Evolutionary conservation across 2,888 invertebrate species (phyloP), one percentile per base, ranked within the genome.

Genomic region (Cotesia congregata): DNA sequence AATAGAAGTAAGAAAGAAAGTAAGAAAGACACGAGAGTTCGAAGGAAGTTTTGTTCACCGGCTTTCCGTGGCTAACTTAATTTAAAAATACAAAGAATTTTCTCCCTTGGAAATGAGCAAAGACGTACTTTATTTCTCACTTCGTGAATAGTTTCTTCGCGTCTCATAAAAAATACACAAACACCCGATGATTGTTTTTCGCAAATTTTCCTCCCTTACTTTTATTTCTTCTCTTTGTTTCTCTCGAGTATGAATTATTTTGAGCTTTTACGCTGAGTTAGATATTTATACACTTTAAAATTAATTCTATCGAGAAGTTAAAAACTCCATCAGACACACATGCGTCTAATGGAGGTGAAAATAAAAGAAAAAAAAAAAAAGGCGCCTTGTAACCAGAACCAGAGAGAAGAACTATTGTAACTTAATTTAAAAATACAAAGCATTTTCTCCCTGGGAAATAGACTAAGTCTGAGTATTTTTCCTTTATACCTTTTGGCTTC

Each of bases 341-440:
- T 50, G 50, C 9, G 50, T 50, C 50, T 50, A 50, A 50, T 50
- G 50, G 50, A 50, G 9, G 4, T 3, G 4, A 7, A 50, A n/a
- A n/a, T n/a, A n/a, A 12, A 50, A 50, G 1, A 50, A 50, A 12
- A 12, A 12, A 41, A 15, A n/a, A 30, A 40, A 15, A 59, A 68
- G 68, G 17, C 15, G 70, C 15, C 6, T 50, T 50, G 50, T 39
- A 39, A 67, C 6, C 40, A 70, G 38, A 50, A 15, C 12, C 15
- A 7, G 70, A 7, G 60, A 70, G 70, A 69, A 74, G 68, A 67
- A 72, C 30, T 68, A 72, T 68, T 80, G 81, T 82, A 84, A 84
- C 82, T 84, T 82, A 79, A 84, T 84, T 84, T 82, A 83, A 84
- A 83, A 83, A 83, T 81, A 84, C 84, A 84, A 83, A 82, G 84